A percentile compares a stretch with the other conserved stretches of the same genome.
Conservation (phyloP, 2,888 invertebrate species). For the Conistra vaccinii region DNA sequence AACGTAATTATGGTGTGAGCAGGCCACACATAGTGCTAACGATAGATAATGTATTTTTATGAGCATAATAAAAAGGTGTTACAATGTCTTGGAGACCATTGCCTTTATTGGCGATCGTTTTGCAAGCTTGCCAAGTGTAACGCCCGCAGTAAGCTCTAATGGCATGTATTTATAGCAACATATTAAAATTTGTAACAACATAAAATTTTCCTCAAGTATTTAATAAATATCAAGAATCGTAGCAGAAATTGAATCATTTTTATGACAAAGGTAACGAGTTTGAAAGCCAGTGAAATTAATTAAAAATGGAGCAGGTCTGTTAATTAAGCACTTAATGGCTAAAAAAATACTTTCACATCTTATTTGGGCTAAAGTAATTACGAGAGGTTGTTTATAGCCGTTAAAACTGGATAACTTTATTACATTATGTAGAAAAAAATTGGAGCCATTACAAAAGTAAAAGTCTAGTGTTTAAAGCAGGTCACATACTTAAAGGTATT, state of each 20-base stretch:
- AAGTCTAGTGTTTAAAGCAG: background rate
- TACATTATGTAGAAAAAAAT: conserved; percentile 1
- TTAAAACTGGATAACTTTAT: conserved; percentile 6
- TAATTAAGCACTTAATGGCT: conserved; percentile 37
- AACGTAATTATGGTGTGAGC: conserved; percentile 19
- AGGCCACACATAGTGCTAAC: conserved; percentile 63
- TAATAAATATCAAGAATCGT: conserved; percentile 14
- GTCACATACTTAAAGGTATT: background rate
- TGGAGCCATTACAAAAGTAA: background rate
- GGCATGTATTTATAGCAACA: conserved; percentile 61
- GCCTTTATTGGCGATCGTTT: conserved; percentile 72
- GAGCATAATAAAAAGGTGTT: conserved; percentile 73
- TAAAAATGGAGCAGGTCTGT: conserved; percentile 22
- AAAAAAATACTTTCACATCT: conserved; percentile 28
- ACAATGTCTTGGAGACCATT: conserved; percentile 67
- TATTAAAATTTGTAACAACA: conserved; percentile 56
- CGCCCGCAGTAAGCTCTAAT: conserved; percentile 66
- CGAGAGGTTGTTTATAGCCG: conserved; percentile 7
- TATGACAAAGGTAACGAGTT: conserved; percentile 17
- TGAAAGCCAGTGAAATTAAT: conserved; percentile 23
- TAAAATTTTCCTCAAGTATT: conserved; percentile 3
- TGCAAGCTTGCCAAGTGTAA: conserved; percentile 71
- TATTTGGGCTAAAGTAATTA: conserved; percentile 29
- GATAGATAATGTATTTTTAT: conserved; percentile 72
- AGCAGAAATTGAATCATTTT: conserved; percentile 13